phyloP scores from a whole-genome alignment of 2,797 vertebrate genomes.

The Gouania willdenowi region DNA sequence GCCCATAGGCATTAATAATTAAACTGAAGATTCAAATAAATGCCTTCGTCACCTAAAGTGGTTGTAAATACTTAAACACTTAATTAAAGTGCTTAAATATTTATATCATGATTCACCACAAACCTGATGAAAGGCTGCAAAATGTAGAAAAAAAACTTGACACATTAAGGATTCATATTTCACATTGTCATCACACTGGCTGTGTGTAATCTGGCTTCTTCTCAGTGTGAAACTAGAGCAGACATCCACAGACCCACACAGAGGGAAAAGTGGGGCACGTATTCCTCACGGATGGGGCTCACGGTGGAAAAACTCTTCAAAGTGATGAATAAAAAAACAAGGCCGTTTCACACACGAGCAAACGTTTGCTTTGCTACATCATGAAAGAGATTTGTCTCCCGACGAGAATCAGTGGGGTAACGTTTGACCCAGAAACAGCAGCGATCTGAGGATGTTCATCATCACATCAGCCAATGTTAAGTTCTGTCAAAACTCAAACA shows the following conservation, averaged over 20 bases:
- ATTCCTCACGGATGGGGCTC: slow-evolving; percentile 43
- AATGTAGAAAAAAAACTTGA: too few relatives aligned
- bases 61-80: too few relatives aligned
- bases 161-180: slow-evolving; percentile 9
- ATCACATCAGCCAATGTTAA: too few relatives aligned
- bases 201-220: background rate
- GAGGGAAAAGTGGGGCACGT: slow-evolving; percentile 52
- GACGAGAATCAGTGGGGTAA: slow-evolving; percentile 55
- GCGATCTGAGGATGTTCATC: slow-evolving; percentile 28
- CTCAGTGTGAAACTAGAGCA: slow-evolving; percentile 1
- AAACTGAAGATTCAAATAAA: too few relatives aligned
- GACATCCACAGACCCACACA: background rate
- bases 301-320: slow-evolving; percentile 55
- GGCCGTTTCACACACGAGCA: slow-evolving; percentile 46
- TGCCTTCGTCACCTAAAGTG: too few relatives aligned
- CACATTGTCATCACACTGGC: slow-evolving; percentile 20
- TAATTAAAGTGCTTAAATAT: too few relatives aligned
- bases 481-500: too few relatives aligned
- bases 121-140: background rate
- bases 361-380: slow-evolving; percentile 55
- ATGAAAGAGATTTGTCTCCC: slow-evolving; percentile 58
- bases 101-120: slow-evolving; percentile 14
- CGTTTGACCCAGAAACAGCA: slow-evolving; percentile 52
- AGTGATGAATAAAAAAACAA: slow-evolving; percentile 62
- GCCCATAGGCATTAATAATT: too few relatives aligned